phyloP scores from a whole-genome alignment of 2,797 vertebrate species.

The Brachymystax lenok region DNA sequence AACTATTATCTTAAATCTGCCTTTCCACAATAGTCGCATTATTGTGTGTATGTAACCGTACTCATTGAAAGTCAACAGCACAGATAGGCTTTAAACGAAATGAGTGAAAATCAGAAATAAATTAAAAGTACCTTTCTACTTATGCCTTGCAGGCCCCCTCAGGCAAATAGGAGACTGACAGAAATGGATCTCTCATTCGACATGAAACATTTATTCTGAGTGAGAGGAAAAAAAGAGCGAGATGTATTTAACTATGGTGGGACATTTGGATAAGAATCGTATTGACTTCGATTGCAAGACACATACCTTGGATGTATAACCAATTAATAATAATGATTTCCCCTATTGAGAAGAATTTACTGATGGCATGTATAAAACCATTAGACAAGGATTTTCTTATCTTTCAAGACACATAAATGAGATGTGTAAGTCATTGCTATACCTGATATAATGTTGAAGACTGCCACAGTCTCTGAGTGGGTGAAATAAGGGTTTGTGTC shows the following conservation, averaged over 20 bases:
- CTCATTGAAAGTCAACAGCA: background rate
- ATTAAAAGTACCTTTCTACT: constrained; percentile 40
- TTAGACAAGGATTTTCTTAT: background rate
- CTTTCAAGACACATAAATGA: background rate
- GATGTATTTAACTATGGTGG: background rate
- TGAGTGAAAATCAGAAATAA: constrained; percentile 41
- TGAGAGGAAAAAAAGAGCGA: background rate
- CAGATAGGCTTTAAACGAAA: constrained; percentile 50
- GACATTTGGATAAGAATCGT: background rate
- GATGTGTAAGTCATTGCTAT: background rate
- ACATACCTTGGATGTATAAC: background rate
- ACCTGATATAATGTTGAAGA: no score
- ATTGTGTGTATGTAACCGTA: no score
- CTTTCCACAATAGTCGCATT: no score
- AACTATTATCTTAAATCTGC: no score
- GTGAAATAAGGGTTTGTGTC: background rate
- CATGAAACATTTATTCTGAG: constrained; percentile 14
- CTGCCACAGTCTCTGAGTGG: no score
- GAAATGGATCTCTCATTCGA: constrained; percentile 41
- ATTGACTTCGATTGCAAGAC: background rate
- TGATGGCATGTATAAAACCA: background rate
- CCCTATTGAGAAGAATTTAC: background rate
- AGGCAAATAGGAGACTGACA: constrained; percentile 51
- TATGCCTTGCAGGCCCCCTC: constrained; percentile 33
- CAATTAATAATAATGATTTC: background rate